Base-by-base conservation (phyloP, 30 jellyfish, hydroid and myxozoan species). In the Rhopilema esculentum region DNA sequence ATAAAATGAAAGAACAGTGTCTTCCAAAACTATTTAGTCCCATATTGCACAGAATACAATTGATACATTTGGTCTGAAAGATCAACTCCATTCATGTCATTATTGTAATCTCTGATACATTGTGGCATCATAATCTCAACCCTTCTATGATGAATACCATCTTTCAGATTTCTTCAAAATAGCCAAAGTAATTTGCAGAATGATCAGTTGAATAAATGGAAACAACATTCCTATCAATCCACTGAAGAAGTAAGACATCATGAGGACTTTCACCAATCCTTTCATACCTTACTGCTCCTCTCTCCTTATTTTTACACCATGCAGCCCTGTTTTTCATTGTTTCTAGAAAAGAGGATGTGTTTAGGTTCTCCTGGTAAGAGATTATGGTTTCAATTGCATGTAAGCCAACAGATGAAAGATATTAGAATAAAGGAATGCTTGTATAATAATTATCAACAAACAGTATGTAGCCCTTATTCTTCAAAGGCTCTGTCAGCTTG, bases 11-110 rank as follows among this genome's bases (percentile, higher is more conserved):
- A 73, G 68, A 86, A 61, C 50, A 86, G 74, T 12, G 84, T 86
- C 69, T 86, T 86, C 94, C 94, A 74, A 84, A 64, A 74, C 57
- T 82, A 52, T 51, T 74, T 86, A 2, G 66, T 71, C 12, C 75
- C 15, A 32, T 49, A 81, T 74, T 50, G 75, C 22, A 81, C 83
- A 78, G 33, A 40, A 78, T 78, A 78, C 68, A 62, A 22, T 15
- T 53, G 40, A 32, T 22, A 51, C 72, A 81, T 32, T 63, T 87
- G 87, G 70, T 87, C 92, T 48, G 96, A 87, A 26, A 80, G 76
- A 68, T 77, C 96, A 63, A 87, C 92, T 4, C 96, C 96, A 50
- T 75, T 75, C 96, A 77, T 87, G 32, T 67, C 69, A 6, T 27
- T 29, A 27, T 87, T 87, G 69, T 87, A 87, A 65, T 74, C 86